phyloP scores from a whole-genome alignment of 2,113 vertebrate genomes.

The Stegostoma tigrinum region DNA sequence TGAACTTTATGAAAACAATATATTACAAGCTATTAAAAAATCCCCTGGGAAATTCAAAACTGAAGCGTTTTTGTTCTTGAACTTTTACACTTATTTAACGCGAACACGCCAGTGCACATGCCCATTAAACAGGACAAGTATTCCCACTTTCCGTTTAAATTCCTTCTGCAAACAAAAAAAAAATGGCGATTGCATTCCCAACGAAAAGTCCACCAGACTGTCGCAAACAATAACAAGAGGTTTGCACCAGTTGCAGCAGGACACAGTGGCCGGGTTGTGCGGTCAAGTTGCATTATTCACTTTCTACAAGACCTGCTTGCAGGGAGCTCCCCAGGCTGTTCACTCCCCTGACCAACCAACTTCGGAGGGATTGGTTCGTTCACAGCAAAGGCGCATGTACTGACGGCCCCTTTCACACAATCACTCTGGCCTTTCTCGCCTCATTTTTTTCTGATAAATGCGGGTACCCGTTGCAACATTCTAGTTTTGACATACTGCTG shows the following conservation, averaged over 20 bases:
- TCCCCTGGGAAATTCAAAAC: neutral
- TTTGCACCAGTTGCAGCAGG: neutral
- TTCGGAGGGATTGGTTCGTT: neutral
- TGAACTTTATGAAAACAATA: neutral
- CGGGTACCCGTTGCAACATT: neutral
- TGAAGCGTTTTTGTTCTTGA: neutral
- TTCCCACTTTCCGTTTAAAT: neutral
- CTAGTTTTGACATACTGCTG: neutral
- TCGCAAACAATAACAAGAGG: neutral
- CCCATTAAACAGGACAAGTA: neutral
- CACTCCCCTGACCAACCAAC: neutral
- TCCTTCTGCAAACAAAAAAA: too few relatives aligned
- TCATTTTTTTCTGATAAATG: too few relatives aligned
- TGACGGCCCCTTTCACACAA: neutral
- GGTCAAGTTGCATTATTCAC: fast-evolving
- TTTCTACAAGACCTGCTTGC: neutral
- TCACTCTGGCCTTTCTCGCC: neutral
- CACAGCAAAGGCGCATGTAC: neutral
- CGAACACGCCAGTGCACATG: neutral
- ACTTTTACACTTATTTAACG: neutral
- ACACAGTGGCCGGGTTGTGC: neutral
- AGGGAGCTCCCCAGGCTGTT: neutral
- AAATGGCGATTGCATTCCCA: neutral
- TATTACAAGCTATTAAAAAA: neutral
- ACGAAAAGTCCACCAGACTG: neutral